These are phyloP conservation scores for Spea bombifrons DNA, from an alignment of 2,113 vertebrate genomes.

Conservation along the genomic window DNA sequence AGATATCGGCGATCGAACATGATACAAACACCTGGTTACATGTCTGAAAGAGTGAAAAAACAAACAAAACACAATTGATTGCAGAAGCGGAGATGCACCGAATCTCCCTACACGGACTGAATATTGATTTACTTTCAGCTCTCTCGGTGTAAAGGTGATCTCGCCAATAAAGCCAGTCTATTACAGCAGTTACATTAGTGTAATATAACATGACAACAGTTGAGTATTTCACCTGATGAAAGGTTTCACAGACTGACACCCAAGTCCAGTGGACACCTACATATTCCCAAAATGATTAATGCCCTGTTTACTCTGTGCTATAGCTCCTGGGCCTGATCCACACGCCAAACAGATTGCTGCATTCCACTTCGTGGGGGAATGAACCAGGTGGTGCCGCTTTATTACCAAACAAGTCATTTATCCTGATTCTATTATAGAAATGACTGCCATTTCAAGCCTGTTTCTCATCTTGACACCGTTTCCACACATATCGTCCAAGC, in stretches of 20 bases:
- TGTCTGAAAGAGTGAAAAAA: not conserved
- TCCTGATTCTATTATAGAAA: constrained; percentile 43
- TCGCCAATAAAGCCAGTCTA: constrained; percentile 39
- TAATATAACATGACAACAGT: constrained; percentile 46
- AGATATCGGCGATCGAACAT: not conserved
- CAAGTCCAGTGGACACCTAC: constrained; percentile 39
- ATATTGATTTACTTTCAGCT: constrained; percentile 48
- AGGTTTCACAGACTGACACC: constrained; percentile 43
- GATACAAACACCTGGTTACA: constrained; percentile 12
- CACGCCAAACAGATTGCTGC: constrained; percentile 26
- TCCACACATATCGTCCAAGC: constrained; percentile 12
- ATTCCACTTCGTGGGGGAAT: constrained; percentile 35
- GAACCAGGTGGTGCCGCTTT: constrained; percentile 47
- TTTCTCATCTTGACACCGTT: constrained; percentile 41
- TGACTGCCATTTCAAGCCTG: constrained; percentile 33
- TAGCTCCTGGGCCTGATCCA: constrained; percentile 31
- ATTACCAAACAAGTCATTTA: constrained; percentile 49
- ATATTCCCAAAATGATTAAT: constrained; percentile 48
- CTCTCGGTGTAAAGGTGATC: constrained; percentile 40
- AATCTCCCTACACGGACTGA: constrained; percentile 23
- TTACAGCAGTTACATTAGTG: constrained; percentile 43
- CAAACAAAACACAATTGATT: constrained; percentile 1
- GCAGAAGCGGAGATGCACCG: constrained; percentile 12
- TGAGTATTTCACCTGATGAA: constrained; percentile 41
- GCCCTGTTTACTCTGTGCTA: constrained; percentile 45